Conservation (phyloP, 2,113 vertebrate species). For the Brienomyrus brachyistius region DNA sequence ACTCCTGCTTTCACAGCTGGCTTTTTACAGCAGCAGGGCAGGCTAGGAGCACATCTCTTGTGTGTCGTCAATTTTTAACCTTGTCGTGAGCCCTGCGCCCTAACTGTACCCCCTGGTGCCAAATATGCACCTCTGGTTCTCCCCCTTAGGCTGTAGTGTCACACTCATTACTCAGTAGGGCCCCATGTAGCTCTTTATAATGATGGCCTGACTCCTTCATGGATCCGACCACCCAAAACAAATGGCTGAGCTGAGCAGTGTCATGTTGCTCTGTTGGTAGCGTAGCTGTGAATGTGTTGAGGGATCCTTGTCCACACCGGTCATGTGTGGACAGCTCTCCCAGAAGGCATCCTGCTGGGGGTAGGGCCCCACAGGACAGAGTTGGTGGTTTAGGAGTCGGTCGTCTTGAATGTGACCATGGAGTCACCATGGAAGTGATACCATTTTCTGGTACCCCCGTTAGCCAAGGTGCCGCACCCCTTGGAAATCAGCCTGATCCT, state of each 20-base stretch:
- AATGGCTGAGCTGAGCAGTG: background rate
- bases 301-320: background rate
- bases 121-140: background rate
- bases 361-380: background rate
- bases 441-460: background rate
- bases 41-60: background rate
- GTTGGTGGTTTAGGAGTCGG: background rate
- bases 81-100: background rate
- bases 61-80: background rate
- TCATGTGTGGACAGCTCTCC: background rate
- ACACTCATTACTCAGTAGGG: background rate
- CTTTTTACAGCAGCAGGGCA: background rate
- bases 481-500: background rate
- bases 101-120: background rate
- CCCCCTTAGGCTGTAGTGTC: background rate
- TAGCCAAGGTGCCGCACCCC: background rate
- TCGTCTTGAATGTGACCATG: background rate
- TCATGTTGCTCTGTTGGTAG: constrained; percentile 7
- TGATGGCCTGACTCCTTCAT: background rate
- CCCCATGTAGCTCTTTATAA: background rate
- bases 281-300: constrained; percentile 5
- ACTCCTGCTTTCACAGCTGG: background rate
- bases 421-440: background rate
- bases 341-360: background rate
- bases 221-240: background rate